Base-by-base conservation (phyloP, 2,888 invertebrate genomes). In the Priocnemis perturbator region DNA sequence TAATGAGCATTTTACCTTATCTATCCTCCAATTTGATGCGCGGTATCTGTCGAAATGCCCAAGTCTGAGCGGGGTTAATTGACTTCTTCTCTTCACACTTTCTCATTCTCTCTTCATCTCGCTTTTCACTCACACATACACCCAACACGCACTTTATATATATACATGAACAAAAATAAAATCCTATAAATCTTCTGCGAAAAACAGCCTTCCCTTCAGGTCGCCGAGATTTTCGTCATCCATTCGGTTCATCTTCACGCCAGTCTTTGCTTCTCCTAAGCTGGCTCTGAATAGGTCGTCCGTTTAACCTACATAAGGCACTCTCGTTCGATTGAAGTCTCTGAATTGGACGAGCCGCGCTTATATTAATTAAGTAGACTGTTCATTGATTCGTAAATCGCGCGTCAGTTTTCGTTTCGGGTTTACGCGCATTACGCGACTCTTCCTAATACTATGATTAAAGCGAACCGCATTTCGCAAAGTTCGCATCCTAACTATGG, bases 141-240 rank as follows among this genome's bases (percentile, higher is more conserved):
- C 19, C 37, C 37, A 37, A 63, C 3, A 26, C 47, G 17, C 55
- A 44, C 53, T 17, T 56, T 23, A 59, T 61, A 57, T 79, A 73
- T 81, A 21, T 79, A 81, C 77, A 82, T 23, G 76, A 77, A 77
- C 66, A 78, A 77, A 71, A 76, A 82, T 74, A 78, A 81, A 79
- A 76, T 73, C 69, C 75, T 77, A 69, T 75, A 55, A 77, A 78
- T 66, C 37, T 37, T 80, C 69, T 61, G 59, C 74, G 78, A 74
- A 77, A 76, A 79, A 71, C 64, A 70, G 60, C 67, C 62, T 52
- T 30, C 47, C 37, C 9, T 14, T 2, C 50, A 5, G 17, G 50
- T 50, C 7, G 19, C 23, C 17, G 30, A 15, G 21, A 17, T 9
- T 14, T 21, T 56, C 30, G 7, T n/a, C 17, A 15, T 11, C 11